These are phyloP conservation scores for Microtus oregoni DNA, from an alignment of 2,113 vertebrate genomes.

Conservation along the genomic window DNA sequence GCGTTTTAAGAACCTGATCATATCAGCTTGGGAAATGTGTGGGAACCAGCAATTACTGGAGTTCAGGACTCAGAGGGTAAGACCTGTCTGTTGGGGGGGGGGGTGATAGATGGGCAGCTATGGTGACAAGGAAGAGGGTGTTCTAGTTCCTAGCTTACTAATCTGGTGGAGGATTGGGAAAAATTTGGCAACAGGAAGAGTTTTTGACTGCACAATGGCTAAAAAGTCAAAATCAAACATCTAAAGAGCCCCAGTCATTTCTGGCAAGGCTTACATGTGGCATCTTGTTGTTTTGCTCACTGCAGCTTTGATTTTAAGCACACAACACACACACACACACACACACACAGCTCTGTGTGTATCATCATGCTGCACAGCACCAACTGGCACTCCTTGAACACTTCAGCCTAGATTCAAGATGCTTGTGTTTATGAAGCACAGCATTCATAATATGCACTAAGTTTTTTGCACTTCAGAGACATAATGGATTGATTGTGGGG, in stretches of 20 bases:
- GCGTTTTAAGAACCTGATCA: background rate
- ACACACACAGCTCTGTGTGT: background rate
- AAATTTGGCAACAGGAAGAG: background rate
- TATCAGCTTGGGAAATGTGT: background rate
- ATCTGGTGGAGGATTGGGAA: background rate
- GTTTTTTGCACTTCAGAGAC: background rate
- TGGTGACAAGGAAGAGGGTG: too few species aligned
- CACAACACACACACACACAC: background rate
- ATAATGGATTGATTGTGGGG: background rate
- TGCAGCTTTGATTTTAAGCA: background rate
- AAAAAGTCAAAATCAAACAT: background rate
- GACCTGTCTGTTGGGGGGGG: background rate
- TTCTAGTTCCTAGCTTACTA: background rate
- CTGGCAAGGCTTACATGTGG: background rate
- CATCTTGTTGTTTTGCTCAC: background rate
- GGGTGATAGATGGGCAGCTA: background rate
- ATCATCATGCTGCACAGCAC: too few species aligned
- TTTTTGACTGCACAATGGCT: background rate
- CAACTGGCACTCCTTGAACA: background rate
- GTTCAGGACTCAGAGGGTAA: background rate
- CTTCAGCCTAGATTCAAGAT: background rate
- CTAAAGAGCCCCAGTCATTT: background rate
- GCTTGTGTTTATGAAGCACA: background rate
- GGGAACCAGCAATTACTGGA: background rate
- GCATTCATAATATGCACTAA: too few species aligned